These are phyloP conservation scores for Porites cylindrica DNA, from an alignment of 92 coral and sea anemone species.

Conservation along the genomic window DNA sequence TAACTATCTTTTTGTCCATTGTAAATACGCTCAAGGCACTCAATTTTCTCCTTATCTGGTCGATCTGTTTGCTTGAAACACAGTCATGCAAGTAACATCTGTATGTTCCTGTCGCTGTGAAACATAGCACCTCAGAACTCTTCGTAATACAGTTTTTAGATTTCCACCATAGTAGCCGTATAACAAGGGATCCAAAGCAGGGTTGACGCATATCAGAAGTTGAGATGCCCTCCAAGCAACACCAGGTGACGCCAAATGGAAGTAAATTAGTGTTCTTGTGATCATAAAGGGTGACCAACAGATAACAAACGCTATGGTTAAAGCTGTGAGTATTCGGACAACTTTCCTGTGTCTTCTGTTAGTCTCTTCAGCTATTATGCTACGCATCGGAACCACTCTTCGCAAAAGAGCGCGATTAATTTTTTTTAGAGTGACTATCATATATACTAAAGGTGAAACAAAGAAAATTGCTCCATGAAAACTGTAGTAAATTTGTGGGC, in stretches of 20 bases:
- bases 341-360: conserved; percentile 22
- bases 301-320: conserved; percentile 29
- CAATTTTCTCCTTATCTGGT: no score
- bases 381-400: conserved; percentile 1
- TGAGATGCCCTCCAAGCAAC: conserved; percentile 57
- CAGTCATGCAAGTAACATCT: not conserved
- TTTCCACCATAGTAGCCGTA: conserved; percentile 25
- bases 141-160: not conserved
- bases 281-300: conserved; percentile 62
- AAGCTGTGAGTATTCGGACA: conserved; percentile 27
- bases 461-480: conserved; percentile 30
- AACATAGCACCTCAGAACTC: not conserved
- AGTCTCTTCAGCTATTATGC: not conserved
- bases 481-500: conserved; percentile 38
- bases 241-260: conserved; percentile 30
- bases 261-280: conserved; percentile 48
- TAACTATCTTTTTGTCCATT: no score
- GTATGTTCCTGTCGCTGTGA: not conserved
- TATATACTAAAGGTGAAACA: conserved; percentile 3
- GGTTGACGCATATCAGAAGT: conserved; percentile 43
- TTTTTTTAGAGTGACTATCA: conserved; percentile 3
- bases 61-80: not conserved
- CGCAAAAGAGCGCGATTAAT: not conserved
- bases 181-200: conserved; percentile 26
- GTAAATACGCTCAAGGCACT: no score